These are phyloP conservation scores for Zosterops japonicus DNA, from an alignment of 2,113 vertebrate genomes.

Conservation along the genomic window DNA sequence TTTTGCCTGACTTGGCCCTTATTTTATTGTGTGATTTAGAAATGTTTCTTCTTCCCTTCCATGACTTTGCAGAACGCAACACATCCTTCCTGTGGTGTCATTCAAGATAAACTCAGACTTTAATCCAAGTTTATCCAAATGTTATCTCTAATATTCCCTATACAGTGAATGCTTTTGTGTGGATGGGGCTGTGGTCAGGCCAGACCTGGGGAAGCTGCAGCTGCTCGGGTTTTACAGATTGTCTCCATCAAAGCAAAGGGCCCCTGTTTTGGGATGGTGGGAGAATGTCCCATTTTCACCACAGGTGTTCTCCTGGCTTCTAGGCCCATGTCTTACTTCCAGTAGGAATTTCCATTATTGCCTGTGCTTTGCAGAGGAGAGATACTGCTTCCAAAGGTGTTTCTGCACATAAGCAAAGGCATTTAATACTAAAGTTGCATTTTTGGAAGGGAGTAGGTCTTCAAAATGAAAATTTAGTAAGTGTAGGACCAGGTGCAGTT, in stretches of 20 bases:
- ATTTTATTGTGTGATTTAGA: neutral
- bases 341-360: neutral
- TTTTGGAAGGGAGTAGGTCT: neutral
- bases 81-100: neutral
- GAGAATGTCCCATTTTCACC: neutral
- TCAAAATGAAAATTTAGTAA: neutral
- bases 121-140: neutral
- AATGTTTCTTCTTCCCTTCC: neutral
- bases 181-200: neutral
- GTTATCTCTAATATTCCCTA: neutral
- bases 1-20: neutral
- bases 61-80: neutral
- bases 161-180: neutral
- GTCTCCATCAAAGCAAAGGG: neutral
- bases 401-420: neutral
- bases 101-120: neutral
- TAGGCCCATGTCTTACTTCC: accelerated
- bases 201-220: neutral
- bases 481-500: neutral
- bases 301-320: neutral
- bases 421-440: neutral
- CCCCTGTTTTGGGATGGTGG: neutral
- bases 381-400: neutral
- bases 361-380: neutral
- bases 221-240: neutral